Conservation (phyloP, 2,797 vertebrate species). For the Eupleurogrammus muticus region DNA sequence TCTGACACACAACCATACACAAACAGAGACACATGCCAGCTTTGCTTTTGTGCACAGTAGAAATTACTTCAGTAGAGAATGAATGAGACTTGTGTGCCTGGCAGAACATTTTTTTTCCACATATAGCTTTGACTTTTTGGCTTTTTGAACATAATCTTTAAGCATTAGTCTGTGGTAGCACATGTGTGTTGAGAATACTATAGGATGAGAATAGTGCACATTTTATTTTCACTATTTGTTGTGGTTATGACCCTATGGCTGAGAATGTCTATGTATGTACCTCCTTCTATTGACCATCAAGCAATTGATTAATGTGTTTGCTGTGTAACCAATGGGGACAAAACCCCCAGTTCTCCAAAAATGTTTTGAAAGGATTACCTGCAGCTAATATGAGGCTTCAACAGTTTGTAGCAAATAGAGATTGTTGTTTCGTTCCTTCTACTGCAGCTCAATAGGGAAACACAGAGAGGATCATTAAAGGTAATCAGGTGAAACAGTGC, state of each 20-base stretch:
- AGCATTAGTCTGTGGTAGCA: conserved; percentile 30
- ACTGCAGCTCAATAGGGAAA: no score
- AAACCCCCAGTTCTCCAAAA: neutral
- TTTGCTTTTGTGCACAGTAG: conserved; percentile 41
- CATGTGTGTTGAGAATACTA: conserved; percentile 9
- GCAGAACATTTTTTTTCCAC: conserved; percentile 42
- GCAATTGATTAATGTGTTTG: neutral
- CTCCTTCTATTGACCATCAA: neutral
- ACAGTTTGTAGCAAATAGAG: no score
- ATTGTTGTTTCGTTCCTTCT: neutral
- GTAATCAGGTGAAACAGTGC: no score
- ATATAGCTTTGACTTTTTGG: conserved; percentile 52
- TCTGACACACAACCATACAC: conserved; percentile 22
- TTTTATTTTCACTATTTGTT: no score
- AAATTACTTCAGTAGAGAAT: conserved; percentile 54
- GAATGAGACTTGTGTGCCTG: conserved; percentile 32
- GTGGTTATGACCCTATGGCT: no score
- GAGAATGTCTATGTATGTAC: neutral
- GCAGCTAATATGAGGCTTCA: no score
- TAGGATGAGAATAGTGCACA: no score
- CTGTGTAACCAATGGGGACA: neutral
- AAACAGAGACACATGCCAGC: conserved; percentile 19
- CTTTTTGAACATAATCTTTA: no score
- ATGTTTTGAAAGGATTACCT: no score
- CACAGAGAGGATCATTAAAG: neutral